A percentile compares a stretch with the other conserved stretches of the same genome.
Evolutionary conservation across 2,888 invertebrate species (phyloP).

Genomic region (Eueremaeus valkanovi): DNA sequence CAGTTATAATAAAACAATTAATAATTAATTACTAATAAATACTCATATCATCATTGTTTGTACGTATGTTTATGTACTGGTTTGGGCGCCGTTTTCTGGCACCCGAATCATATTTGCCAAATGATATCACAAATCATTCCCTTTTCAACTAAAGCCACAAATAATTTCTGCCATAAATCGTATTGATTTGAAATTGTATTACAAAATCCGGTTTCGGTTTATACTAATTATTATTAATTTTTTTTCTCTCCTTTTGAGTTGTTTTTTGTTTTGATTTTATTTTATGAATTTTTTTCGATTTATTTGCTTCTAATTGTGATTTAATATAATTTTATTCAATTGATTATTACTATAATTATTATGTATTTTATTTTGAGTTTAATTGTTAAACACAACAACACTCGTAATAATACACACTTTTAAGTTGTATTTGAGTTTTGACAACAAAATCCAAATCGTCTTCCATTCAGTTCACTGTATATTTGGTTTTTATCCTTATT

Average conservation of each 20-base stretch:
- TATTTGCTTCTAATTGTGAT: too few relatives aligned
- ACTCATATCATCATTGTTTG: slow-evolving; percentile 35
- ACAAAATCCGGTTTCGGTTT: background rate
- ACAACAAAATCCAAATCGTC: slow-evolving; percentile 46
- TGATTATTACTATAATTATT: background rate
- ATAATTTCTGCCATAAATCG: slow-evolving; percentile 26
- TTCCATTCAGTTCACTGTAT: slow-evolving; percentile 45
- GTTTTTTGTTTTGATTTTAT: background rate
- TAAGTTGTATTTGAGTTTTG: slow-evolving; percentile 11
- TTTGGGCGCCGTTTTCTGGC: background rate
- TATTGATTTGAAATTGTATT: background rate
- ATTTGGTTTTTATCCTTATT: slow-evolving; percentile 41
- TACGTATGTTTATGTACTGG: slow-evolving; percentile 18
- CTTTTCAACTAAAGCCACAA: background rate
- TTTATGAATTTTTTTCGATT: background rate
- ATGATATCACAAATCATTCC: background rate
- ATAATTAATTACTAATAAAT: slow-evolving; percentile 6
- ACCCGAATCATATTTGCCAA: slow-evolving; percentile 11
- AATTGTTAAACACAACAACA: background rate
- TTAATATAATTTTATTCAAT: too few relatives aligned
- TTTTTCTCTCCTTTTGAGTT: background rate
- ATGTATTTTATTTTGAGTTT: slow-evolving; percentile 22
- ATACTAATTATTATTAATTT: background rate
- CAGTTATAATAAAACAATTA: background rate
- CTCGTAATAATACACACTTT: background rate